Percentiles rank a stretch among this genome's conserved stretches.
phyloP scores from a whole-genome alignment of 2,888 invertebrate genomes.

The Orthonevra nobilis region DNA sequence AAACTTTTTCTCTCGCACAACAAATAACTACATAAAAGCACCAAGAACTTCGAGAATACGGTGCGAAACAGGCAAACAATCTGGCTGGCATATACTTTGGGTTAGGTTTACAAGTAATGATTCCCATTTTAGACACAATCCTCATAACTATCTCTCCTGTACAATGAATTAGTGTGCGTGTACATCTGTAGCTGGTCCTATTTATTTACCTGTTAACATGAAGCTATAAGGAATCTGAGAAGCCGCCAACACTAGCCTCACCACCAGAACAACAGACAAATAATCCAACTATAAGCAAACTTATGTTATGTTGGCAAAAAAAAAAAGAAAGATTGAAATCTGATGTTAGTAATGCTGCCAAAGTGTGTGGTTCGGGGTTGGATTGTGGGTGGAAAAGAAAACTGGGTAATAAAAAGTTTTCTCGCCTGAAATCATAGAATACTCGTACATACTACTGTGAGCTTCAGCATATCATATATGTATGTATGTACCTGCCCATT shows the following conservation, averaged over 20 bases:
- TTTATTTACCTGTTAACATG: conserved; percentile 50
- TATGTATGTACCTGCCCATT: too few relatives aligned
- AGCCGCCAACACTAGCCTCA: conserved; percentile 22
- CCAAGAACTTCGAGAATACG: background rate
- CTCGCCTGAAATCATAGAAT: conserved; percentile 43
- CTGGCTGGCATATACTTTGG: conserved; percentile 15
- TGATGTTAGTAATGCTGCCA: background rate
- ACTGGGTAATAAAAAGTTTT: conserved; percentile 59
- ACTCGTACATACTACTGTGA: too few relatives aligned
- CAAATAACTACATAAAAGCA: conserved; percentile 31
- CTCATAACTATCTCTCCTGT: conserved; percentile 9
- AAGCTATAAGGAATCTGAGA: conserved; percentile 38
- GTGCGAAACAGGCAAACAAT: conserved; percentile 6
- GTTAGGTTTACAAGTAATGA: conserved; percentile 35
- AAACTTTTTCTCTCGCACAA: conserved; percentile 55
- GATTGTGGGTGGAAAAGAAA: conserved; percentile 3
- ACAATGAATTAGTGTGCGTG: conserved; percentile 6
- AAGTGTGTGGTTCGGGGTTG: too few relatives aligned
- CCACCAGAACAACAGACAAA: conserved; percentile 60
- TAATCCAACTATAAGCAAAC: conserved; percentile 53
- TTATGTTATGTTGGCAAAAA: too few relatives aligned
- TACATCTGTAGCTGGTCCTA: background rate
- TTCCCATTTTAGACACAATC: conserved; percentile 23
- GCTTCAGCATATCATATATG: too few relatives aligned
- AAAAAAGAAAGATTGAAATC: conserved; percentile 7